Evolutionary conservation across 2,888 invertebrate genomes (phyloP).

Genomic region (Galeruca laticollis): DNA sequence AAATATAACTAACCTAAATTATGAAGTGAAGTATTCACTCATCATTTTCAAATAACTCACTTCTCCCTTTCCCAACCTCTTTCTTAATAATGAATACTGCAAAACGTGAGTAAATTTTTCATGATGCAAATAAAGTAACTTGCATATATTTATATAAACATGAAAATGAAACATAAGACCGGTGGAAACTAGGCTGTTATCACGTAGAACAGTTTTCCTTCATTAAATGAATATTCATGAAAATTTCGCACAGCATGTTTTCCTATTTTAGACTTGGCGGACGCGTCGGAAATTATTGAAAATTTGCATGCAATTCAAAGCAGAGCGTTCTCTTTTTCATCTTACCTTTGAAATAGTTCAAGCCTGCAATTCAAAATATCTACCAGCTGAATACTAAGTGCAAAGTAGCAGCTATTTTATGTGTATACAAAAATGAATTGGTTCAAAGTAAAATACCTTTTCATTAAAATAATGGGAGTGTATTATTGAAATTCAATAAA

Average conservation of each 20-base stretch:
- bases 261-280: slow-evolving; percentile 10
- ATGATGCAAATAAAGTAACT: neutral
- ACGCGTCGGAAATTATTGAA: slow-evolving; percentile 30
- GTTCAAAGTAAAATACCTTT: too few species aligned
- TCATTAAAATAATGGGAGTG: too few species aligned
- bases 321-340: neutral
- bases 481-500: too few species aligned
- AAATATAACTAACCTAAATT: too few species aligned
- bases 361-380: slow-evolving; percentile 11
- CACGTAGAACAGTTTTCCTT: slow-evolving; percentile 31
- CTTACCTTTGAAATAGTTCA: neutral
- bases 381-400: neutral
- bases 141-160: neutral
- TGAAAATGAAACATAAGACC: slow-evolving; percentile 8
- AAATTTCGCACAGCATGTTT: slow-evolving; percentile 27
- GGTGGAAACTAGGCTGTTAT: slow-evolving; percentile 17
- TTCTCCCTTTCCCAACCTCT: neutral
- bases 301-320: slow-evolving; percentile 30
- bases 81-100: neutral
- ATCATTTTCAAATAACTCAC: too few species aligned
- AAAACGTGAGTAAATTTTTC: neutral
- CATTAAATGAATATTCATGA: slow-evolving; percentile 40
- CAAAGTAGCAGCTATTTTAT: neutral
- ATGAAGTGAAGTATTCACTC: too few species aligned
- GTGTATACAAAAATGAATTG: too few species aligned